Percentiles rank a stretch among this genome's conserved stretches.
Conservation (phyloP, 2,113 vertebrate genomes). For the Todiramphus chloris region DNA sequence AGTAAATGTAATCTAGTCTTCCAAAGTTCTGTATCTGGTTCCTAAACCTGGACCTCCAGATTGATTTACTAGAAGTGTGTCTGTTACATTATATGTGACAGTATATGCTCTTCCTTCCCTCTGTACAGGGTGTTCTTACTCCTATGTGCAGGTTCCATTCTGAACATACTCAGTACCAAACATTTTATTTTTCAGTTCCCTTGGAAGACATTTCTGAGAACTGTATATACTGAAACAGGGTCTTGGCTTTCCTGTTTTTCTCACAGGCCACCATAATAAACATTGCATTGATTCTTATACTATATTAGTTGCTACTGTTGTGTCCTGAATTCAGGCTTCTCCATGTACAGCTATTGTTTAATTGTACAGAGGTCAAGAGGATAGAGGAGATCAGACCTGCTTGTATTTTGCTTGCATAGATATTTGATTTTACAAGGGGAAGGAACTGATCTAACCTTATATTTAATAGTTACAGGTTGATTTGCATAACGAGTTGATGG, state of each 20-base stretch:
- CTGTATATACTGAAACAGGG: neutral
- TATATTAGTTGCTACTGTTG: neutral
- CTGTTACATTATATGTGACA: neutral
- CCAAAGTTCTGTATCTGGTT: constrained; percentile 61
- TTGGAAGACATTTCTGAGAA: constrained; percentile 10
- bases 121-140: neutral
- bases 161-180: neutral
- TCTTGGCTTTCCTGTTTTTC: neutral
- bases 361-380: neutral
- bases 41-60: constrained; percentile 47
- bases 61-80: constrained; percentile 37
- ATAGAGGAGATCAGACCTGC: neutral
- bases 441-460: neutral
- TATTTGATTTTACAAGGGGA: neutral
- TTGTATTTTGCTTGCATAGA: neutral
- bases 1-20: constrained; percentile 65
- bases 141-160: neutral
- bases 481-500: neutral
- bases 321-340: neutral
- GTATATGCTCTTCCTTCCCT: neutral
- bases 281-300: neutral
- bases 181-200: neutral
- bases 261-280: neutral
- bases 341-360: neutral
- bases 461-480: neutral